Evolutionary conservation across 2,888 invertebrate genomes (phyloP).

Genomic region (Eubasilissa splendida): DNA sequence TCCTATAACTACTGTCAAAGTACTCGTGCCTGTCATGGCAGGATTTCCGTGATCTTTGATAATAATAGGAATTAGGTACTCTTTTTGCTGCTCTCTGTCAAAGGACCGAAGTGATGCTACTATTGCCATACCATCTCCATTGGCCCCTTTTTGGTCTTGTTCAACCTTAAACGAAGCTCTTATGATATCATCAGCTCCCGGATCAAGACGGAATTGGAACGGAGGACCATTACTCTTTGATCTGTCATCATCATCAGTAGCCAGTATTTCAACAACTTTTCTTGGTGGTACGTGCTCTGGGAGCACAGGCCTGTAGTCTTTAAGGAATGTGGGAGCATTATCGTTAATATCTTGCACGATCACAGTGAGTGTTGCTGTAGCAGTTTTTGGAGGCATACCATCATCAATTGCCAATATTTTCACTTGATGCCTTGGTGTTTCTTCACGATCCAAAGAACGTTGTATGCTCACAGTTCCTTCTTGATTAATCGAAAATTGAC

Average conservation of each 20-base stretch:
- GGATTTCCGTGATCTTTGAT: conserved; percentile 98
- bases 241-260: conserved; percentile 94
- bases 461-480: conserved; percentile 97
- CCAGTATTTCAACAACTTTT: conserved; percentile 93
- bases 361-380: conserved; percentile 93
- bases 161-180: conserved; percentile 96
- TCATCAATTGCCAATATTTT: conserved; percentile 97
- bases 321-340: conserved; percentile 93
- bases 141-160: conserved; percentile 97
- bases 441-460: conserved; percentile 92
- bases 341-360: conserved; percentile 97
- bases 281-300: conserved; percentile 94
- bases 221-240: conserved; percentile 97
- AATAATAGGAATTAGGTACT: conserved; percentile 96
- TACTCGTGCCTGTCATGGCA: conserved; percentile 97
- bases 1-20: conserved; percentile 95
- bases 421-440: conserved; percentile 95
- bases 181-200: conserved; percentile 94
- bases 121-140: conserved; percentile 97
- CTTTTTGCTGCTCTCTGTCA: conserved; percentile 96
- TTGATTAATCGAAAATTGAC: conserved; percentile 95
- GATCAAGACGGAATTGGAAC: conserved; percentile 95
- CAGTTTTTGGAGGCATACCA: conserved; percentile 93
- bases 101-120: conserved; percentile 95
- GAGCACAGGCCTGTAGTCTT: conserved; percentile 92